Evolutionary conservation across 2,113 vertebrate species (phyloP).

Genomic region (Leptobrachium leishanense): DNA sequence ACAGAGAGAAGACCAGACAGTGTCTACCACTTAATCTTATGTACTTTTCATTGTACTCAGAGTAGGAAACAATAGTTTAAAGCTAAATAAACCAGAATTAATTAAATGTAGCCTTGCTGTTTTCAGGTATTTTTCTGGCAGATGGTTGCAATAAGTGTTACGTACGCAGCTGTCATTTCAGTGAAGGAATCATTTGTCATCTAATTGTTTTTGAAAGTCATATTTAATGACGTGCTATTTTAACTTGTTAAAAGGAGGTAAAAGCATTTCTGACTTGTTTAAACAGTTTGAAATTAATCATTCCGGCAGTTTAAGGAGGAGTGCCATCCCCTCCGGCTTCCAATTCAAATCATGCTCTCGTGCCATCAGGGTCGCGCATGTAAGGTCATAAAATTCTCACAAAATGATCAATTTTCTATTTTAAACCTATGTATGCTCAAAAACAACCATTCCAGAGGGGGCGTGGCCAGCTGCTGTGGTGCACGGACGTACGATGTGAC

Average conservation of each 20-base stretch:
- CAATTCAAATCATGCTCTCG: too few relatives aligned
- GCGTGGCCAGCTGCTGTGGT: too few relatives aligned
- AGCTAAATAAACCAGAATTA: too few relatives aligned
- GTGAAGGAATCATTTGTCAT: neutral
- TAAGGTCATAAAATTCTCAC: too few relatives aligned
- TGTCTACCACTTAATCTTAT: neutral
- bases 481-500: too few relatives aligned
- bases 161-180: neutral
- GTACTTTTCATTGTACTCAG: too few relatives aligned
- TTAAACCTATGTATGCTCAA: neutral
- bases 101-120: neutral
- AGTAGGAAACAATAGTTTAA: too few relatives aligned
- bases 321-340: neutral
- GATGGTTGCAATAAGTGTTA: neutral
- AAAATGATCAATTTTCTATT: neutral
- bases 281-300: slow-evolving; percentile 3
- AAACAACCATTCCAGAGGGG: neutral
- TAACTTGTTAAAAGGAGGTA: neutral
- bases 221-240: neutral
- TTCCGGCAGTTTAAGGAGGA: neutral
- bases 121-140: neutral
- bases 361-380: neutral
- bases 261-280: neutral
- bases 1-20: slow-evolving; percentile 56
- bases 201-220: neutral